Evolutionary conservation across 2,797 vertebrate species (phyloP).

Genomic region (Phataginus tricuspis): DNA sequence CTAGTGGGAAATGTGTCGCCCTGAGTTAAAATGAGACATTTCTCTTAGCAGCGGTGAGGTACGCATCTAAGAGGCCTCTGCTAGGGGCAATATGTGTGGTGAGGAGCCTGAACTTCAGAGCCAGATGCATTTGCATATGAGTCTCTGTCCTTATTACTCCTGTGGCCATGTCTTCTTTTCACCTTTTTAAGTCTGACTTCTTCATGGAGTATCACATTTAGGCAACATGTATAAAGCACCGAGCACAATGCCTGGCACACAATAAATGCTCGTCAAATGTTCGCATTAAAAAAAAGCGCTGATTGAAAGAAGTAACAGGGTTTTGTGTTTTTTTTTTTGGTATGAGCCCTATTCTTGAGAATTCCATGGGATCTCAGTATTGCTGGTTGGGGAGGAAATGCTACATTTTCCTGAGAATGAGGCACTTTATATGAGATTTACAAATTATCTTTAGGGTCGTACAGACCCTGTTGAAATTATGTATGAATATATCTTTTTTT

Average conservation of each 20-base stretch:
- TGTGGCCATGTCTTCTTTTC: background rate
- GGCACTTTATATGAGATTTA: background rate
- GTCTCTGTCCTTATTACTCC: background rate
- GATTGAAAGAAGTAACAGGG: background rate
- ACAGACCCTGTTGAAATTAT: background rate
- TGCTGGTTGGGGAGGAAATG: background rate
- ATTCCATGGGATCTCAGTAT: background rate
- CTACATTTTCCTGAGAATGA: background rate
- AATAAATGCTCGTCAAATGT: background rate
- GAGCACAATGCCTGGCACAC: background rate
- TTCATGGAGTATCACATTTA: background rate
- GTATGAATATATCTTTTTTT: background rate
- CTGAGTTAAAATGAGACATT: background rate
- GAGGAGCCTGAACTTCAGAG: background rate
- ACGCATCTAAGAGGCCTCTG: background rate
- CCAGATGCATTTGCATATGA: background rate
- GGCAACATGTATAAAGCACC: accelerated
- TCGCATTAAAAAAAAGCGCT: background rate
- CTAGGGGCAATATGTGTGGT: background rate
- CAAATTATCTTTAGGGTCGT: background rate
- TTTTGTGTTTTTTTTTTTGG: no score
- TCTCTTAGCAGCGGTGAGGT: background rate
- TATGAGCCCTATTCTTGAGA: background rate
- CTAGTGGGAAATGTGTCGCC: background rate
- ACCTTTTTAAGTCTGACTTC: background rate